Conservation (phyloP, 2,113 vertebrate genomes). For the Arizona elegans region DNA sequence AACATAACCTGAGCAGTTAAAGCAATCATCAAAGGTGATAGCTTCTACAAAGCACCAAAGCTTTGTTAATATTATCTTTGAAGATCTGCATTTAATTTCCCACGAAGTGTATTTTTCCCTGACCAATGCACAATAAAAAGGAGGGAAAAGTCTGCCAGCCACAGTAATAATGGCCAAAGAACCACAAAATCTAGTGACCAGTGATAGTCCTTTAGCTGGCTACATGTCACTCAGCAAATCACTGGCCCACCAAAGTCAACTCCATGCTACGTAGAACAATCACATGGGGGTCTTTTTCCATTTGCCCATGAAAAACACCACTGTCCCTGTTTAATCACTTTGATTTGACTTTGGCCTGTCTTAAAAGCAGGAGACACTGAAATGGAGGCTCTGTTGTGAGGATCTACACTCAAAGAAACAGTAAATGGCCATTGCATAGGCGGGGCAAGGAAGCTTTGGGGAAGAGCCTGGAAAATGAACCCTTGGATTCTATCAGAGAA, state of each 20-base stretch:
- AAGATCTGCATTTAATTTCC: not conserved
- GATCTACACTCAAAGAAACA: not conserved
- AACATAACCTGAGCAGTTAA: not conserved
- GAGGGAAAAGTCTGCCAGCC: not conserved
- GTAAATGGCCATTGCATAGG: not conserved
- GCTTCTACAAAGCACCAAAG: not conserved
- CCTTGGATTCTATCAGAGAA: not conserved
- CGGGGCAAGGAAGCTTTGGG: not conserved
- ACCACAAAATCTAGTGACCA: not conserved
- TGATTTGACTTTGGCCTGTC: not conserved
- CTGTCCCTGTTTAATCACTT: not conserved
- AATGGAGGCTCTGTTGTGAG: not conserved
- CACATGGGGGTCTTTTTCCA: not conserved
- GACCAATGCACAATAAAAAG: not conserved
- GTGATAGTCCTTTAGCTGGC: not conserved
- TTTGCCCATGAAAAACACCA: not conserved
- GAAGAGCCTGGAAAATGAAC: not conserved
- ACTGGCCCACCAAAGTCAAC: not conserved
- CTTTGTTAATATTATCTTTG: not conserved
- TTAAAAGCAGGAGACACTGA: not conserved
- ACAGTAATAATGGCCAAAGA: not conserved
- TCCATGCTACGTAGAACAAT: not conserved
- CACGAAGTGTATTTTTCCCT: not conserved
- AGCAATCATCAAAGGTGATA: not conserved
- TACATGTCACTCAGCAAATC: not conserved